Evolutionary conservation across 1,140 invertebrate species (phyloP), one percentile per base, ranked within the genome.

Genomic region (Heliconius eleuchia): DNA sequence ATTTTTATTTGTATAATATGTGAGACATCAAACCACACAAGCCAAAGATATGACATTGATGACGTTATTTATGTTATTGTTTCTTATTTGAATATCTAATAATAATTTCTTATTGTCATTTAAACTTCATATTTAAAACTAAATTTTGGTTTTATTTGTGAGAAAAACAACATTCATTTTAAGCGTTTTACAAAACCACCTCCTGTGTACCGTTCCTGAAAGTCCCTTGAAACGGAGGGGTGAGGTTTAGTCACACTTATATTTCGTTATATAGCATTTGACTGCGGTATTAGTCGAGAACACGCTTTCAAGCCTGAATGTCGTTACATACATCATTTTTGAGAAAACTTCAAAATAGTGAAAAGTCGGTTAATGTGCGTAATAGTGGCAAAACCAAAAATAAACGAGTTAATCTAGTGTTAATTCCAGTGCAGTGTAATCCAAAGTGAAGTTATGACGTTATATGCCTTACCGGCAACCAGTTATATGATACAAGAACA

Each of bases 371-470:
- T 86, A 84, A 91, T 92, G 92, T 92, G 80, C 82, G 74, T 78
- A 75, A 76, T 74, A 88, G 84, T 88, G 84, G 84, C 85, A 88
- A 90, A 85, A 88, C 88, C 80, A 89, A 90, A 85, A 81, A 90
- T 85, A 86, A 87, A 85, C 85, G 81, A 82, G 80, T 89, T 87
- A 85, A 83, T 86, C 18, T 77, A 74, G 89, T 87, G 80, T 85
- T 86, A 82, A 52, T 80, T 86, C 83, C 77, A 71, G 88, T 88
- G 86, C 82, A 86, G 91, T 94, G 91, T 84, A 79, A 88, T 85
- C 70, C 50, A 90, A 94, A 90, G 89, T 92, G 88, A 84, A 92
- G 90, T 92, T 85, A 94, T 94, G 92, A 94, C 92, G 92, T 92
- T 94, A 89, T 82, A 91, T 92, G 91, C 90, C 89, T 82, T 90